Evolutionary conservation across 2,888 invertebrate genomes (phyloP).

Genomic region (Ischnus inquisitorius): DNA sequence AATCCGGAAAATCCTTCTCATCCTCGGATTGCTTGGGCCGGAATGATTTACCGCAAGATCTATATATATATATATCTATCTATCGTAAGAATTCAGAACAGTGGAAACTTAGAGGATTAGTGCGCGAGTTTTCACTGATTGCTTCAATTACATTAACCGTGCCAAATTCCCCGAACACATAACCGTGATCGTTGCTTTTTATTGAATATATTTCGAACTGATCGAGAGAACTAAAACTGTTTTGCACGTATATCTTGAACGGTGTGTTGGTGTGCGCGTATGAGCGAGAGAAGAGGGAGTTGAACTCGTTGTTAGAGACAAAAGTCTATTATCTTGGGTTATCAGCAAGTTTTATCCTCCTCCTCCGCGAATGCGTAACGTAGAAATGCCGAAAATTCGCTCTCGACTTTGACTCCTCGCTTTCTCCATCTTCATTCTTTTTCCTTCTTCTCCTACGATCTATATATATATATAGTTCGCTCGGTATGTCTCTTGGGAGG

Average conservation of each 20-base stretch:
- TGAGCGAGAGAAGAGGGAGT: neutral
- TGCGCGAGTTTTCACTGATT: neutral
- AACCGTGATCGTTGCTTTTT: neutral
- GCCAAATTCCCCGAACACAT: neutral
- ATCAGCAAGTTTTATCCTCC: slow-evolving; percentile 8
- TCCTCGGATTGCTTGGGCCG: neutral
- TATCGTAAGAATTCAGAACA: slow-evolving; percentile 6
- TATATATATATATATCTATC: neutral
- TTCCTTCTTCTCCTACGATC: neutral
- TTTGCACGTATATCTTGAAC: neutral
- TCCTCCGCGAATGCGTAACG: neutral
- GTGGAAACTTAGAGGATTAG: neutral
- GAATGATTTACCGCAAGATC: neutral
- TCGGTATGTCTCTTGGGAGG: neutral
- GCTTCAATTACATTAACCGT: neutral
- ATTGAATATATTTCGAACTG: neutral
- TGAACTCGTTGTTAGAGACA: slow-evolving; percentile 4
- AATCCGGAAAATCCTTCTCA: slow-evolving; percentile 44
- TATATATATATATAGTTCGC: neutral
- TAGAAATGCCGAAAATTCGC: slow-evolving; percentile 9
- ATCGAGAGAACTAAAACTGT: neutral
- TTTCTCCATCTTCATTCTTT: neutral
- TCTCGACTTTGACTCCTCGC: neutral
- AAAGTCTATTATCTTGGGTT: slow-evolving; percentile 14
- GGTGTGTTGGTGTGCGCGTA: too few relatives aligned